Evolutionary conservation across 2,113 vertebrate genomes (phyloP).

Genomic region (Indicator indicator): DNA sequence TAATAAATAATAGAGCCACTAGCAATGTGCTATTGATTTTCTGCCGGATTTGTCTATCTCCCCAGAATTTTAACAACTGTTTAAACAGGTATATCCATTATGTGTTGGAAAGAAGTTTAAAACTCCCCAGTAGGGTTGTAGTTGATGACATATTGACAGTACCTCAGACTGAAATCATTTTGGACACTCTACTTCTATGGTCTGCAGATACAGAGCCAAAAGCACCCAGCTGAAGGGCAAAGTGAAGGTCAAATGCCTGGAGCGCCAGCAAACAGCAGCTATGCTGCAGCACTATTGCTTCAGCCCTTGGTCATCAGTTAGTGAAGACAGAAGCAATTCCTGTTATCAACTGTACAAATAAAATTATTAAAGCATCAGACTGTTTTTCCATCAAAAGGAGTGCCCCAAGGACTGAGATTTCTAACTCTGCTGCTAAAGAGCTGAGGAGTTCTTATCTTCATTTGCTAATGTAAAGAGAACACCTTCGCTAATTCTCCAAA

Average conservation of each 20-base stretch:
- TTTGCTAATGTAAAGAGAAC: conserved; percentile 57
- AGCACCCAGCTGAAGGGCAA: background rate
- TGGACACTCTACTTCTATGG: background rate
- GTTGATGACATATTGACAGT: conserved; percentile 58
- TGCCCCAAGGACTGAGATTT: conserved; percentile 39
- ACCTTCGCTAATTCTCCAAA: conserved; percentile 46
- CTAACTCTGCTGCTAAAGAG: conserved; percentile 24
- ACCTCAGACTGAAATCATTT: conserved; percentile 55
- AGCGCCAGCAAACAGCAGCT: background rate
- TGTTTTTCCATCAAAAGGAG: background rate
- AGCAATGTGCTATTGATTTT: conserved; percentile 58
- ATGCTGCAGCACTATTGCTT: background rate
- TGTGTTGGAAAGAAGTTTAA: conserved; percentile 54
- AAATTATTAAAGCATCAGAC: conserved; percentile 51
- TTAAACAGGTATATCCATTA: conserved; percentile 68
- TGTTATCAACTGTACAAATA: conserved; percentile 58
- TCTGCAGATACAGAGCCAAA: conserved; percentile 15
- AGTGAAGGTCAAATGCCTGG: conserved; percentile 31
- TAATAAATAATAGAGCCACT: conserved; percentile 62
- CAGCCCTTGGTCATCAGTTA: conserved; percentile 16
- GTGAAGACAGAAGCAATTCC: conserved; percentile 27
- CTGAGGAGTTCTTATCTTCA: conserved; percentile 50
- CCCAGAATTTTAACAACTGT: conserved; percentile 61
- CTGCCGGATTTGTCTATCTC: conserved; percentile 50
- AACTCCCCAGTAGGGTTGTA: conserved; percentile 33